phyloP scores from a whole-genome alignment of 2,113 vertebrate genomes.

The Oxyruncus cristatus region DNA sequence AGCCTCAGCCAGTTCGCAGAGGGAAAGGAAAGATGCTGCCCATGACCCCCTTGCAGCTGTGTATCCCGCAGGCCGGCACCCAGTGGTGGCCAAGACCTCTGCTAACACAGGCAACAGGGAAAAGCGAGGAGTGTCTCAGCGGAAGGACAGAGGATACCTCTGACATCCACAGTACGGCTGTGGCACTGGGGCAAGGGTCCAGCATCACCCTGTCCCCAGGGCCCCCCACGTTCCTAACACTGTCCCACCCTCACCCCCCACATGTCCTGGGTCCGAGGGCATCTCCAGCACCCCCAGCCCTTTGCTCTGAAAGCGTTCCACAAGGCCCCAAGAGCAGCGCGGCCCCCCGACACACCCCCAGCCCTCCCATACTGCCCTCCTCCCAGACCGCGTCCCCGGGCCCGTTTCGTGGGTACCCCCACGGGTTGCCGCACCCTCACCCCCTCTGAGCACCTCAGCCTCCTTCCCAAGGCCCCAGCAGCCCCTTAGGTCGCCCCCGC shows the following conservation, averaged over 20 bases:
- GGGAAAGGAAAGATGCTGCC: not conserved
- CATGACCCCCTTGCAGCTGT: not conserved
- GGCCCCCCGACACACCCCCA: too few species aligned
- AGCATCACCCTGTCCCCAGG: not conserved
- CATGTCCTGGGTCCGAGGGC: accelerated
- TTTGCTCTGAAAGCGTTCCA: not conserved
- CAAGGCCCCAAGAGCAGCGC: not conserved
- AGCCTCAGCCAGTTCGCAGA: not conserved
- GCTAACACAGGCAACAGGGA: not conserved
- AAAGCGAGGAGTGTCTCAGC: accelerated
- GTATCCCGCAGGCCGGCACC: accelerated
- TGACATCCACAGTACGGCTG: not conserved
- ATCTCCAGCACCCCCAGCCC: too few species aligned
- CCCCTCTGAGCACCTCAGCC: not conserved
- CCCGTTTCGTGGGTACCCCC: not conserved
- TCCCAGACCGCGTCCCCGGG: not conserved
- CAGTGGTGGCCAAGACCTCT: not conserved
- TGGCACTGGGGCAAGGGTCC: not conserved
- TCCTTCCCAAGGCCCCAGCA: not conserved
- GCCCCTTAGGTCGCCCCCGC: not conserved
- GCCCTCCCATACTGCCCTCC: not conserved
- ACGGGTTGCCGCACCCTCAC: not conserved
- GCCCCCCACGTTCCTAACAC: too few species aligned
- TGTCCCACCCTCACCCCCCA: not conserved
- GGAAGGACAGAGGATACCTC: not conserved